Evolutionary conservation across 2,888 invertebrate genomes (phyloP), one percentile per base, ranked within the genome.

Genomic region (Ophioninae sp.): DNA sequence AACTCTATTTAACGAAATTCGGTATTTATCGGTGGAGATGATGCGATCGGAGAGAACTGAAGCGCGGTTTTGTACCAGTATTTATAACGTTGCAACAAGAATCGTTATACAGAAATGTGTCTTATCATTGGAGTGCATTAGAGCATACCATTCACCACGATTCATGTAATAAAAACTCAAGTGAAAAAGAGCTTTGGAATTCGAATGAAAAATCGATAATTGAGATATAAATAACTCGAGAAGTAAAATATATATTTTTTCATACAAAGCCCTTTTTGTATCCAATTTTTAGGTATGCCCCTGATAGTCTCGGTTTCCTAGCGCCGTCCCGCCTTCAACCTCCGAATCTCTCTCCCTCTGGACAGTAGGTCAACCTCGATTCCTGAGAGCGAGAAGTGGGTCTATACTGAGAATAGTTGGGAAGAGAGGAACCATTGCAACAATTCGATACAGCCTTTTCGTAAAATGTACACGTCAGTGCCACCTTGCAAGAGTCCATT

Each of bases 1-100:
- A 13, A 63, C 73, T 69, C 61, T 58, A 73, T 80, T 83, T 51
- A 83, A 71, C 73, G 64, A 80, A 83, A 83, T 83, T 73, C 64
- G 77, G 68, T 44, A 58, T 73, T 77, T 74, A 83, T 80, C 73
- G 59, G 77, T 80, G 30, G 44, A 58, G 74, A 51, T 51, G 63
- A 44, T 44, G 63, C 37, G 37, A 71, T 64, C 63, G 68, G 72
- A 72, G 64, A 51, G 56, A 30, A n/a, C 77, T 73, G 44, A 20
- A 64, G 17, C 76, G 23, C 51, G 59, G 17, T 51, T 37, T n/a
- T 69, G 39, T 44, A 22, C 56, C 9, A 22, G 39, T 10, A 59
- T 44, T 44, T 44, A 20, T 23, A 37, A 69, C 64, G 58, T 30
- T 69, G 59, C 41, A 56, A 58, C 20, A 17, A 22, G 56, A 64